These are phyloP conservation scores for Thymallus thymallus DNA, from an alignment of 2,113 vertebrate species.

Conservation along the genomic window DNA sequence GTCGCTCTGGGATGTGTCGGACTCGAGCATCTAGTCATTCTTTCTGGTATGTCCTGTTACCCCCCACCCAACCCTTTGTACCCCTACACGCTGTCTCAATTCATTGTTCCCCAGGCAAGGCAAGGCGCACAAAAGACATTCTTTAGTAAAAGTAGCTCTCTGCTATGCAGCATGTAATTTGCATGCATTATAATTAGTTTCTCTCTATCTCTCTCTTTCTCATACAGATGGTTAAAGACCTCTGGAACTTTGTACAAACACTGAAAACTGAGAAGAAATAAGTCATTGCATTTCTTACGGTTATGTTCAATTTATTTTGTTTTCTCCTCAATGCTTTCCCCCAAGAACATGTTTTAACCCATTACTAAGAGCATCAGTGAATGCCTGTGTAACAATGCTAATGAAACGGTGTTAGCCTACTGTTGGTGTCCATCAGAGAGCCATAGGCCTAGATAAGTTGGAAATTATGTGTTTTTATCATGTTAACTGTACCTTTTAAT, in stretches of 20 bases:
- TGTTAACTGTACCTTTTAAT: too few relatives aligned
- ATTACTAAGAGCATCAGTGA: too few relatives aligned
- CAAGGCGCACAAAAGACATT: slow-evolving; percentile 53
- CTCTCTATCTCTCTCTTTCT: slow-evolving; percentile 29
- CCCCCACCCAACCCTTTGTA: slow-evolving; percentile 59
- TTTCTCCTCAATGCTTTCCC: too few relatives aligned
- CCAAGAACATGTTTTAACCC: too few relatives aligned
- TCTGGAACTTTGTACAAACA: slow-evolving; percentile 75
- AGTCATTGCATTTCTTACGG: slow-evolving; percentile 4
- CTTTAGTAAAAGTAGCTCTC: slow-evolving; percentile 52
- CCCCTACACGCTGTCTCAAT: slow-evolving; percentile 52
- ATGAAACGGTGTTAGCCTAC: too few relatives aligned
- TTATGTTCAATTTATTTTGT: too few relatives aligned
- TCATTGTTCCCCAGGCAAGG: slow-evolving; percentile 55
- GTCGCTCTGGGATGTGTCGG: slow-evolving; percentile 40
- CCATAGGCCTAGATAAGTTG: too few relatives aligned
- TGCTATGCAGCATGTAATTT: slow-evolving; percentile 49
- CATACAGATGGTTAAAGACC: slow-evolving; percentile 74
- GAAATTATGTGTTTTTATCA: too few relatives aligned
- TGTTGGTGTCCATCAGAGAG: too few relatives aligned
- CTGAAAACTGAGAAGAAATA: slow-evolving; percentile 73
- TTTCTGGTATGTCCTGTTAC: slow-evolving; percentile 72
- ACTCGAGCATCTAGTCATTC: slow-evolving; percentile 74
- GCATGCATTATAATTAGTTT: slow-evolving; percentile 48
- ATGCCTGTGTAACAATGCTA: too few relatives aligned